A percentile compares a stretch with the other conserved stretches of the same genome.
Evolutionary conservation across 1,140 invertebrate genomes (phyloP).

Genomic region (Leptinotarsa texana): DNA sequence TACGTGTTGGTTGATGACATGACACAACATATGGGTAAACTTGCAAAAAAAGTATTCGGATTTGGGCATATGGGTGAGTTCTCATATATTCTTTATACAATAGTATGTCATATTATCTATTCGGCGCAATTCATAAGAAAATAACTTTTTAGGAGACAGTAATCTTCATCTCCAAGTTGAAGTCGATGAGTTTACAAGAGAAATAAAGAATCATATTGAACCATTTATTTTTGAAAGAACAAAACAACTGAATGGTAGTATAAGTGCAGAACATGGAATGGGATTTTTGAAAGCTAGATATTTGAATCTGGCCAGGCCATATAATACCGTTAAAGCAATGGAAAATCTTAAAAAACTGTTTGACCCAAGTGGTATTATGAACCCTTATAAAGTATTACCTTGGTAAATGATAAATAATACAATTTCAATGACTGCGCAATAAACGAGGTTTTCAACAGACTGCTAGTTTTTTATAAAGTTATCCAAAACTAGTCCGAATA

Average conservation of each 20-base stretch:
- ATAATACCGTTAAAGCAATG: conserved; percentile 78
- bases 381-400: conserved; percentile 54
- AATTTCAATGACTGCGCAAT: neutral
- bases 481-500: neutral
- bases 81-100: neutral
- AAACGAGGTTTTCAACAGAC: neutral
- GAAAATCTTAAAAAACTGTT: conserved; percentile 78
- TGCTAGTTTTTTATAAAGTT: neutral
- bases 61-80: conserved; percentile 88
- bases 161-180: conserved; percentile 91
- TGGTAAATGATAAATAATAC: conserved; percentile 2
- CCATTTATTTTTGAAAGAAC: conserved; percentile 89
- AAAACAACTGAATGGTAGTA: conserved; percentile 76
- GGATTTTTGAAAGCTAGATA: conserved; percentile 88
- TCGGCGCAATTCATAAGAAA: neutral
- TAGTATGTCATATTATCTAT: neutral
- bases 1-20: conserved; percentile 81
- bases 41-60: conserved; percentile 70
- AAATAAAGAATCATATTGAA: conserved; percentile 74
- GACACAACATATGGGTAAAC: conserved; percentile 63
- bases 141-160: conserved; percentile 69
- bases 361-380: conserved; percentile 92
- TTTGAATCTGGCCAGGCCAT: conserved; percentile 79
- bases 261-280: conserved; percentile 95
- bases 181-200: conserved; percentile 66